Conservation (phyloP, 2,888 invertebrate genomes). For the Phengaris alcon region DNA sequence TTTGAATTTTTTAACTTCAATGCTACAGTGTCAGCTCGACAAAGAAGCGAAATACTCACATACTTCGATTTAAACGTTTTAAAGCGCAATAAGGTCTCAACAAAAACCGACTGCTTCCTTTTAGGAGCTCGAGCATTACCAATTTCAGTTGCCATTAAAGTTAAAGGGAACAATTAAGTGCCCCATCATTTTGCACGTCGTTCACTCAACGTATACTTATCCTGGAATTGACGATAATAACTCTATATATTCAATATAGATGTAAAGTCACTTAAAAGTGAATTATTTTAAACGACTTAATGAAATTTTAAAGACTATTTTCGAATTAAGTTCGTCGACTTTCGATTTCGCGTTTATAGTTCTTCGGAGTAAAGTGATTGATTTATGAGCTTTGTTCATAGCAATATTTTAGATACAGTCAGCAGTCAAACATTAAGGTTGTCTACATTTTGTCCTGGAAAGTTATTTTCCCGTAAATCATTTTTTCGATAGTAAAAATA, state of each 20-base stretch:
- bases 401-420: neutral
- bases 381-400: neutral
- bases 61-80: neutral
- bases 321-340: neutral
- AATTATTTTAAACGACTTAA: constrained; percentile 21
- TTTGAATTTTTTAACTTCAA: neutral
- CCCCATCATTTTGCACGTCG: constrained; percentile 27
- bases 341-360: neutral
- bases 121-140: constrained; percentile 15
- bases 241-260: constrained; percentile 23
- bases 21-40: neutral
- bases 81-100: neutral
- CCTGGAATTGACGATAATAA: constrained; percentile 19
- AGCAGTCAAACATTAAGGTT: too few relatives aligned
- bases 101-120: neutral
- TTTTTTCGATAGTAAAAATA: too few relatives aligned
- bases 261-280: neutral
- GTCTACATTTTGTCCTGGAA: too few relatives aligned
- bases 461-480: too few relatives aligned
- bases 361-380: neutral
- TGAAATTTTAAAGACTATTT: neutral
- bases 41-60: neutral
- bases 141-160: constrained; percentile 10
- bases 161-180: constrained; percentile 19
- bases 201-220: neutral